These are phyloP conservation scores for Diarsia rubi DNA, from an alignment of 2,888 invertebrate species.

Conservation along the genomic window DNA sequence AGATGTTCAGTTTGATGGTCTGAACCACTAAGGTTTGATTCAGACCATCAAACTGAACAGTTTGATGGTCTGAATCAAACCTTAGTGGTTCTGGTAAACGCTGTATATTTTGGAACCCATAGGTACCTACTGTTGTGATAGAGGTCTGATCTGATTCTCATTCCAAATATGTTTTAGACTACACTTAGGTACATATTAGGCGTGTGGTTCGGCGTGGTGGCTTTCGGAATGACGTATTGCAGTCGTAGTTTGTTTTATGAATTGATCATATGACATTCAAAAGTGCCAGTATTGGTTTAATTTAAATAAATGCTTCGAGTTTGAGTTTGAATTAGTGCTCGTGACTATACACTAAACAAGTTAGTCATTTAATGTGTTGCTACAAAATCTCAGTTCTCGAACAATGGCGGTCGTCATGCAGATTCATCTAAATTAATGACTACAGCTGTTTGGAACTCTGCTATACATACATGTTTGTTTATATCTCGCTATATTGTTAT, in stretches of 20 bases:
- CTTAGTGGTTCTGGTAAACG: not conserved
- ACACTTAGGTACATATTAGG: not conserved
- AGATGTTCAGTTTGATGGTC: not conserved
- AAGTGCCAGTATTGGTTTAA: too few species aligned
- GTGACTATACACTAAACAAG: not conserved
- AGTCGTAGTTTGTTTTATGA: too few species aligned
- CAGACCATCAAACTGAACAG: too few species aligned
- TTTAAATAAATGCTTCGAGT: too few species aligned
- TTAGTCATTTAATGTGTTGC: slow-evolving; percentile 7
- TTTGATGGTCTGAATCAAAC: not conserved
- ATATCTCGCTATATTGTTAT: slow-evolving; percentile 39
- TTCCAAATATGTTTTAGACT: not conserved
- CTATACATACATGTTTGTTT: slow-evolving; percentile 15
- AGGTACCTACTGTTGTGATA: not conserved
- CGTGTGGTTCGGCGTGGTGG: too few species aligned
- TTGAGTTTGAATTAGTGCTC: too few species aligned
- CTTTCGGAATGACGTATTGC: too few species aligned
- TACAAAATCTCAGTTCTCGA: slow-evolving; percentile 12
- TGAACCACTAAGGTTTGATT: too few species aligned
- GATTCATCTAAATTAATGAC: slow-evolving; percentile 42
- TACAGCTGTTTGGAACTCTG: slow-evolving; percentile 29
- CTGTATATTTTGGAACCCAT: not conserved
- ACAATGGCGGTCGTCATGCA: slow-evolving; percentile 29
- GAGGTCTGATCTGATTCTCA: not conserved
- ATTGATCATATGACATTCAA: too few species aligned